Evolutionary conservation across 1,140 invertebrate genomes (phyloP).

Genomic region (Eriosoma lanigerum): DNA sequence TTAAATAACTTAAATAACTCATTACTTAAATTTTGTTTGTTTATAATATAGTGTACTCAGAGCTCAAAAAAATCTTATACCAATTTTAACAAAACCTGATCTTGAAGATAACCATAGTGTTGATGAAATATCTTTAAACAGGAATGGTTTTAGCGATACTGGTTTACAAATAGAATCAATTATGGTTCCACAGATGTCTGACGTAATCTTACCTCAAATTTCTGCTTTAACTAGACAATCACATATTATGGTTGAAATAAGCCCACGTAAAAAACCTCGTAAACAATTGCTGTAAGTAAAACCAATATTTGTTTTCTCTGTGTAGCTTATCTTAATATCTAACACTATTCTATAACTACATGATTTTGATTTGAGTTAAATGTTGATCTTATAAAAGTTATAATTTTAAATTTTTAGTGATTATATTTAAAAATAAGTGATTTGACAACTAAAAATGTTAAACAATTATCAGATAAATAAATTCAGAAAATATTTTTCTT

Average conservation of each 20-base stretch:
- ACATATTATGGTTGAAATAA: conserved; percentile 37
- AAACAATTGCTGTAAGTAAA: conserved; percentile 38
- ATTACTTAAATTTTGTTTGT: neutral
- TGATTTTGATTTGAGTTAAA: too few relatives aligned
- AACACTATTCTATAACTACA: neutral
- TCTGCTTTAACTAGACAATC: conserved; percentile 10
- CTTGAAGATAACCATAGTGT: neutral
- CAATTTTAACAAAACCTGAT: conserved; percentile 22
- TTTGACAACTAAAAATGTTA: too few relatives aligned
- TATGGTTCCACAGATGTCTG: conserved; percentile 18
- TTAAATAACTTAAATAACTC: too few relatives aligned
- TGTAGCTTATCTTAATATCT: too few relatives aligned
- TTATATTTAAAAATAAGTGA: too few relatives aligned
- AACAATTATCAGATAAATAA: too few relatives aligned
- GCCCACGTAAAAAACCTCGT: conserved; percentile 43
- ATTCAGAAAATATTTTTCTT: too few relatives aligned
- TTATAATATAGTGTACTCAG: conserved; percentile 25
- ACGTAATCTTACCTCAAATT: conserved; percentile 15
- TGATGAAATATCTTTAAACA: neutral
- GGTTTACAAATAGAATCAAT: conserved; percentile 14
- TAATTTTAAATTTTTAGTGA: too few relatives aligned
- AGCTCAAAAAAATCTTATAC: conserved; percentile 39
- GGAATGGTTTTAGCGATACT: conserved; percentile 23
- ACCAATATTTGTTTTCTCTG: neutral
- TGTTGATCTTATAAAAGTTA: too few relatives aligned